Evolutionary conservation across 2,888 invertebrate species (phyloP), one percentile per base, ranked within the genome.

Genomic region (Sarcophaga caerulescens): DNA sequence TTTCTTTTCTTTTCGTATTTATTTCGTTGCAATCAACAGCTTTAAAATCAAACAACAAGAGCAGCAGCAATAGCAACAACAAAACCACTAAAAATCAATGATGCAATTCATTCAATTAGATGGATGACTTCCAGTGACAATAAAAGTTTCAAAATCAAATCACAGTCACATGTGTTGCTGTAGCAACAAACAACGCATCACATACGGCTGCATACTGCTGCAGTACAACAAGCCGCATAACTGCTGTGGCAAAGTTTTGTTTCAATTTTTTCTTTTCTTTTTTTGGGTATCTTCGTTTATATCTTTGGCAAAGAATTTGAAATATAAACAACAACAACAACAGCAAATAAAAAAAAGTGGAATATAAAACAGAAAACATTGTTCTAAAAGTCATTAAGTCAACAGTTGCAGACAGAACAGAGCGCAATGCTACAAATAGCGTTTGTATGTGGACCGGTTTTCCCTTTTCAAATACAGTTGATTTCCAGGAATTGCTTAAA

Each of bases 401-500:
- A 83, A 71, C 77, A 75, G 78, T 84, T 86, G 85, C 77, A 83
- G 83, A 85, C 85, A 69, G 59, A 62, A 66, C 52, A 79, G 63
- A 83, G 2, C 8, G 35, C 35, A 35, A 35, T 8, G 35, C 35
- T 63, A 80, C 71, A 59, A 82, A 63, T 77, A 71, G 19, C 21
- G 66, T 73, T 71, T 70, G 70, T 75, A 74, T 76, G 60, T 85
- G 74, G 88, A 90, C 90, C 89, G 89, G 90, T 90, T 92, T 92
- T 92, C 92, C 90, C 92, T 92, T 92, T 92, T 92, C 91, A 92
- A 92, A 92, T 92, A 92, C 92, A 92, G 92, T 92, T 92, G 90
- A 90, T 90, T 91, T 91, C 91, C 89, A 88, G 89, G 92, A 91
- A 90, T 89, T 78, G 52, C 47, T 47, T 59, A 63, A 66, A 84